Base-by-base conservation (phyloP, 1,140 invertebrate genomes). In the Drosophila azteca region DNA sequence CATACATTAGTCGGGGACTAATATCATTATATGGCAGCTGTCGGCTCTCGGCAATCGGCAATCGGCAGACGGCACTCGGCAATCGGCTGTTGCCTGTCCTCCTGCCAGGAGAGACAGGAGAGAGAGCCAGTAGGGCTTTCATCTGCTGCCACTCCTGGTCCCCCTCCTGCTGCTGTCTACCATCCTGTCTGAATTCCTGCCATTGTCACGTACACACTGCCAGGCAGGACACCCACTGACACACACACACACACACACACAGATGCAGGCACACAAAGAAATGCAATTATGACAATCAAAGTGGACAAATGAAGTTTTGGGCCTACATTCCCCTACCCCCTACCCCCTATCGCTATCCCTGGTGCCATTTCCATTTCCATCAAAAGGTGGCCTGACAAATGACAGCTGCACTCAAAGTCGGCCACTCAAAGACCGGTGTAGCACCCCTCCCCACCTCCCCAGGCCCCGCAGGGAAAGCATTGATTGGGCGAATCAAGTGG, bases 261-360 rank as follows among this genome's bases (percentile, higher is more conserved):
- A 17, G 6, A 29, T 6, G 7, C 29, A 72, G 46, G 26, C 54
- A 51, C 29, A 76, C 71, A 85, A 77, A 87, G 82, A 78, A 85
- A 87, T 82, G 69, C 78, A 81, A 85, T 85, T 87, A 87, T 85
- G 82, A 82, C 82, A 85, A 85, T 87, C 78, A 81, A 82, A 78
- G 65, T 85, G 82, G 82, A 78, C 82, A 87, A 74, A 87, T 85
- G 82, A 82, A 87, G 58, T 77, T 77, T 68, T 60, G 50, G 50
- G 66, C 50, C 59, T 31, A 63, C 52, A 44, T 55, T 15, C 17
- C 50, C 35, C 9, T 17, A 11, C 20, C 0, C 17, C 1, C 17
- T 20, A 20, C 17, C 17, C 26, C 44, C 66, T 43, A 50, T 50
- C 44, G 35, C 24, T 6, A 26, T 5, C 24, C 24, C 24, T 26